Percentiles rank a stretch among this genome's conserved stretches.
Evolutionary conservation across 1,140 invertebrate species (phyloP).

Genomic region (Ctenoplectra terminalis): DNA sequence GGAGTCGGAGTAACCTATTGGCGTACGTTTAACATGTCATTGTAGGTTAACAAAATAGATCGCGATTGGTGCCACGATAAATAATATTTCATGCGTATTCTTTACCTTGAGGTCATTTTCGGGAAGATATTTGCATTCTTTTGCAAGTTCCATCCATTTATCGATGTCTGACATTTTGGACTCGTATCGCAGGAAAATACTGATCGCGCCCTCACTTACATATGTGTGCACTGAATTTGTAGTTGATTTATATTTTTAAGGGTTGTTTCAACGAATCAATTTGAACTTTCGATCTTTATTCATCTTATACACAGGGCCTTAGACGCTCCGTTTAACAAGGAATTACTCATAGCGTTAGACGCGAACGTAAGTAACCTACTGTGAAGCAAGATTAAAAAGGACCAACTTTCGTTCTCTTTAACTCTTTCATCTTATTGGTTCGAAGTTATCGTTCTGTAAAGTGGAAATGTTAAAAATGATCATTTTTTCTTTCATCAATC

Average conservation of each 20-base stretch:
- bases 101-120: slow-evolving; percentile 96
- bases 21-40: neutral
- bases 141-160: slow-evolving; percentile 97
- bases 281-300: slow-evolving; percentile 20
- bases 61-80: neutral
- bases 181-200: slow-evolving; percentile 66
- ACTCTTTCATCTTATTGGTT: slow-evolving; percentile 26
- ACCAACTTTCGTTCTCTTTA: slow-evolving; percentile 26
- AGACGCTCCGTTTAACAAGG: slow-evolving; percentile 6
- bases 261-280: neutral
- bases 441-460: neutral
- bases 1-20: slow-evolving; percentile 68
- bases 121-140: slow-evolving; percentile 98
- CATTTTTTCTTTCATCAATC: neutral
- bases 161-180: slow-evolving; percentile 91
- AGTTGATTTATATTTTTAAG: slow-evolving; percentile 42
- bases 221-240: slow-evolving; percentile 27
- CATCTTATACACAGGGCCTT: slow-evolving; percentile 13
- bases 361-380: slow-evolving; percentile 20
- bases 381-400: slow-evolving; percentile 5
- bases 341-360: slow-evolving; percentile 8
- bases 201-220: slow-evolving; percentile 72
- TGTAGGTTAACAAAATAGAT: neutral
- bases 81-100: neutral
- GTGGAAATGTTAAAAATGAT: neutral